Evolutionary conservation across 2,888 invertebrate genomes (phyloP).

Genomic region (Archips crataeganus): DNA sequence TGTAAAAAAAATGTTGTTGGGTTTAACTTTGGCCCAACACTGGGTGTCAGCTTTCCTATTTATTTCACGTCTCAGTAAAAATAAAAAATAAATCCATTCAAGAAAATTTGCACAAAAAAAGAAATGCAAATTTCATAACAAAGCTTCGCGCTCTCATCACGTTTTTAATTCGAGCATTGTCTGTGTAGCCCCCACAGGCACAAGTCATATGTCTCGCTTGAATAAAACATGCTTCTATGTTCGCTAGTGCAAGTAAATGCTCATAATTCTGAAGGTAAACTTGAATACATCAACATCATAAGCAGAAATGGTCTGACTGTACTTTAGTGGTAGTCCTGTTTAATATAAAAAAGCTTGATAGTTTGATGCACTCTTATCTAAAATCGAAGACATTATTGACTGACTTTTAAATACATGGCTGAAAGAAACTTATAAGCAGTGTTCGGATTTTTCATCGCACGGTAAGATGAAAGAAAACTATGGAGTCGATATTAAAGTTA

Average conservation of each 20-base stretch:
- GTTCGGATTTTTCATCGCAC: no score
- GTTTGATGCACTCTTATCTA: no score
- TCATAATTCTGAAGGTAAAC: neutral
- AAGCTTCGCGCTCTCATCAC: conserved; percentile 15
- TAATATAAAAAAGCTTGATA: neutral
- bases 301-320: neutral
- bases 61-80: neutral
- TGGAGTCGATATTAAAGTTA: no score
- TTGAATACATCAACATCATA: neutral
- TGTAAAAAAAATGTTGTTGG: no score
- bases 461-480: no score
- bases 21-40: no score
- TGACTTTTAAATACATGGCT: no score
- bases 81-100: neutral
- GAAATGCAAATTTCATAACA: conserved; percentile 17
- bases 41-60: neutral
- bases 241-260: neutral
- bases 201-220: conserved; percentile 4
- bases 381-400: no score
- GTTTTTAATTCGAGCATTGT: conserved; percentile 35
- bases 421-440: no score
- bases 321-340: neutral
- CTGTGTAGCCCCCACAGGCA: conserved; percentile 23
- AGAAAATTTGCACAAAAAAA: neutral
- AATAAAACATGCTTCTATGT: conserved; percentile 15